A percentile compares a stretch with the other conserved stretches of the same genome.
phyloP scores from a whole-genome alignment of 2,113 vertebrate genomes.

The Seriola aureovittata region DNA sequence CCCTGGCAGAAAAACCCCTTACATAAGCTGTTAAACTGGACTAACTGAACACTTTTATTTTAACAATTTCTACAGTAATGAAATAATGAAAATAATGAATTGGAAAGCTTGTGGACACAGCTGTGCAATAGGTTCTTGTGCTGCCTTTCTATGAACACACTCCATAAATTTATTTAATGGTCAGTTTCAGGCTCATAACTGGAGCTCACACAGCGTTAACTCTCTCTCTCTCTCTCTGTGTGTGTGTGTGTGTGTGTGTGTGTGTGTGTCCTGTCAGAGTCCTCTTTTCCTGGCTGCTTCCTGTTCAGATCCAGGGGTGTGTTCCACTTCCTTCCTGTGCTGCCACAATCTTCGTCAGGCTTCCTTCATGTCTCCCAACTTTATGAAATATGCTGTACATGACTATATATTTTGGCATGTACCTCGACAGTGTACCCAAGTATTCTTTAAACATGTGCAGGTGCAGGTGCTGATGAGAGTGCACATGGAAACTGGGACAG shows the following conservation, averaged over 20 bases:
- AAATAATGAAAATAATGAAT: not conserved
- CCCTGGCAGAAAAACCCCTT: not conserved
- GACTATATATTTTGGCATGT: not conserved
- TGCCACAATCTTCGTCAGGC: slow-evolving; percentile 71
- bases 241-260: slow-evolving; percentile 37
- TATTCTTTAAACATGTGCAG: not conserved
- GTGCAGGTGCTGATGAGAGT: slow-evolving; percentile 30
- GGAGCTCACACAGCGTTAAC: slow-evolving; percentile 12
- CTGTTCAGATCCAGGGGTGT: slow-evolving; percentile 81
- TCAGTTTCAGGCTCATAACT: slow-evolving; percentile 23
- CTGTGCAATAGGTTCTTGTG: not conserved
- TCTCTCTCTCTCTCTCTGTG: slow-evolving; percentile 33
- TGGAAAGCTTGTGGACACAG: not conserved
- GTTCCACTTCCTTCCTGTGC: slow-evolving; percentile 76
- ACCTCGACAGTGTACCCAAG: not conserved
- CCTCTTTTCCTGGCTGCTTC: slow-evolving; percentile 77
- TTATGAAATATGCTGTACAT: slow-evolving; percentile 35
- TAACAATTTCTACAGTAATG: not conserved
- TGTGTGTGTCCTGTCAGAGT: slow-evolving; percentile 57
- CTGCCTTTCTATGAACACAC: slow-evolving; percentile 3
- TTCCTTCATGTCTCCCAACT: slow-evolving; percentile 73
- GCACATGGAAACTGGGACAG: slow-evolving; percentile 28
- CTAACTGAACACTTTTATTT: too few species aligned
- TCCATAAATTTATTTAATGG: slow-evolving; percentile 2
- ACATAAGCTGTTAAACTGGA: not conserved